These are phyloP conservation scores for Galerucella pusilla DNA, from an alignment of 2,888 invertebrate species.

Conservation along the genomic window DNA sequence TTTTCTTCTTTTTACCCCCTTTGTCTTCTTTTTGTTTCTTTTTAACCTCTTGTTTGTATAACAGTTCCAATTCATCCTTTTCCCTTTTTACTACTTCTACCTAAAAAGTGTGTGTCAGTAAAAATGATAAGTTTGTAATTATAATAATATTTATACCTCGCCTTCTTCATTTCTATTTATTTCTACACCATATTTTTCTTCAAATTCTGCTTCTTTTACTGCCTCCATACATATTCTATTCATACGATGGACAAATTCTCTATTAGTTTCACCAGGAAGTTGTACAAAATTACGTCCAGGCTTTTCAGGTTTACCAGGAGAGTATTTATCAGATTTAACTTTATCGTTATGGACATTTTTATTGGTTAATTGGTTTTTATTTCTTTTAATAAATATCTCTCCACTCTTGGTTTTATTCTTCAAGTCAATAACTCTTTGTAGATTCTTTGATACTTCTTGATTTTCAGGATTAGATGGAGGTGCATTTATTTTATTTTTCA, in stretches of 20 bases:
- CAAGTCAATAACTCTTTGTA: constrained; percentile 73
- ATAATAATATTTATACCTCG: constrained; percentile 50
- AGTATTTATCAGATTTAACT: constrained; percentile 6
- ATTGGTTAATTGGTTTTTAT: constrained; percentile 50
- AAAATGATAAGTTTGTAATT: too few relatives aligned
- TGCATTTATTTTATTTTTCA: constrained; percentile 79
- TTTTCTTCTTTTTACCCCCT: constrained; percentile 60
- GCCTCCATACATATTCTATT: constrained; percentile 73
- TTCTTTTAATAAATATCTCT: constrained; percentile 50
- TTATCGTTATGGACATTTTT: constrained; percentile 24
- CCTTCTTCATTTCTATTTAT: constrained; percentile 70
- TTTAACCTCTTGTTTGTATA: constrained; percentile 63
- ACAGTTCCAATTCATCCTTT: constrained; percentile 68
- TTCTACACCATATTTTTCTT: constrained; percentile 72
- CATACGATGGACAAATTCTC: constrained; percentile 74
- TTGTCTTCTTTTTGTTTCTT: constrained; percentile 56
- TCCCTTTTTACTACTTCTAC: constrained; percentile 66
- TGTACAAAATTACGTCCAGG: constrained; percentile 70
- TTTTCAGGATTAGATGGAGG: constrained; percentile 78
- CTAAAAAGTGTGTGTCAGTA: constrained; percentile 41
- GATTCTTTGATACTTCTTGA: constrained; percentile 79
- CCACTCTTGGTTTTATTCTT: constrained; percentile 62
- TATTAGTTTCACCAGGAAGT: constrained; percentile 71
- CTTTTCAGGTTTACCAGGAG: constrained; percentile 62
- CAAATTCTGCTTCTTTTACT: constrained; percentile 72